phyloP scores from a whole-genome alignment of 2,888 invertebrate species.

The Aleiodes alternator region DNA sequence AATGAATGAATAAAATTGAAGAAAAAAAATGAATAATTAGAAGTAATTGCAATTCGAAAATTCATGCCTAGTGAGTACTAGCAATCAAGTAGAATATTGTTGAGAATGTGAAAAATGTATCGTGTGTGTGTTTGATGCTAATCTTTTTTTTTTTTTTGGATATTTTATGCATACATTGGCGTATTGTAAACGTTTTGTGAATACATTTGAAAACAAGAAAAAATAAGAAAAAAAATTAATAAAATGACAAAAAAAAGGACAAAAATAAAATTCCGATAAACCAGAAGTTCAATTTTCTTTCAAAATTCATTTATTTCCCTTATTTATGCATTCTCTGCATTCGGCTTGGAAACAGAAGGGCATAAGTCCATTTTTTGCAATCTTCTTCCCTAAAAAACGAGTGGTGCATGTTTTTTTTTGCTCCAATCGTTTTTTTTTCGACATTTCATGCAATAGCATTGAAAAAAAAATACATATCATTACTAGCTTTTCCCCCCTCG shows the following conservation, averaged over 20 bases:
- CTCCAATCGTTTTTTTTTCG: no score
- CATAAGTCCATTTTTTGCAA: no score
- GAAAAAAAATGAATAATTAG: neutral
- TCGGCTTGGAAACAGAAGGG: no score
- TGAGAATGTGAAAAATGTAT: slow-evolving; percentile 53
- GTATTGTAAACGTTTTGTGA: slow-evolving; percentile 62
- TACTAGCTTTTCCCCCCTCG: no score
- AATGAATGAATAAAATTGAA: slow-evolving; percentile 2
- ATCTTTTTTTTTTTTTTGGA: slow-evolving; percentile 56
- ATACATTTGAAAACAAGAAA: slow-evolving; percentile 40
- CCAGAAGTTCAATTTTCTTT: neutral
- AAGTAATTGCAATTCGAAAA: neutral
- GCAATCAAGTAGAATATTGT: slow-evolving; percentile 33
- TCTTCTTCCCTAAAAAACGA: no score
- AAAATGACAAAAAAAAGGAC: slow-evolving; percentile 21
- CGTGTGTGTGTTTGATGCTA: slow-evolving; percentile 59
- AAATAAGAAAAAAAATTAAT: slow-evolving; percentile 30
- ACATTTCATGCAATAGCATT: no score
- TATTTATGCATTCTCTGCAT: no score
- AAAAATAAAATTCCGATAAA: slow-evolving; percentile 24
- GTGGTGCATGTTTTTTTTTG: no score
- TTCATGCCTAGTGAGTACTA: slow-evolving; percentile 38
- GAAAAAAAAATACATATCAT: no score
- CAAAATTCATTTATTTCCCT: no score
- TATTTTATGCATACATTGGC: slow-evolving; percentile 67